Conservation (phyloP, 2,888 invertebrate species). For the Actias luna region DNA sequence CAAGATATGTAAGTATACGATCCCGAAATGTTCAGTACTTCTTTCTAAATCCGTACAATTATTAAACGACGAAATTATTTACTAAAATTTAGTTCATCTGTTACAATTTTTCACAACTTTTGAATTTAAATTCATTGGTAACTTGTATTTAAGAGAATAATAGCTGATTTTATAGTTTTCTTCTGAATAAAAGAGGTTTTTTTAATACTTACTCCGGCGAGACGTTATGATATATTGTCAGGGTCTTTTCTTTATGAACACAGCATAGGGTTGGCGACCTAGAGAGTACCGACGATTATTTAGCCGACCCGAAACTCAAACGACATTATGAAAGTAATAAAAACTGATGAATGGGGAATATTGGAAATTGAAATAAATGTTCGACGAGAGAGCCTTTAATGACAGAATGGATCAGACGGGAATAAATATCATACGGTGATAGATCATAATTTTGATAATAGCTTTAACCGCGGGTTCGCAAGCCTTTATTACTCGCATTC, state of each 20-base stretch:
- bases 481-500: no score
- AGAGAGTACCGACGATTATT: background rate
- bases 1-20: background rate
- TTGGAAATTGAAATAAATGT: slow-evolving; percentile 1
- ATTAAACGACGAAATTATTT: background rate
- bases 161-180: background rate
- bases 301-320: background rate
- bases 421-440: background rate
- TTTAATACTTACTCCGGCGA: no score
- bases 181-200: no score
- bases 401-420: background rate
- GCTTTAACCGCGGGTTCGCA: slow-evolving; percentile 8
- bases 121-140: background rate
- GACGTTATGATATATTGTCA: no score
- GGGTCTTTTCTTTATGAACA: no score
- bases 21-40: background rate
- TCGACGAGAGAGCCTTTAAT: background rate
- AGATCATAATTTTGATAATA: background rate
- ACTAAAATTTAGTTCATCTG: background rate
- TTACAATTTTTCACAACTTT: background rate
- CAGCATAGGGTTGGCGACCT: background rate
- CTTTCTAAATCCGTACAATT: background rate
- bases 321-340: slow-evolving; percentile 1
- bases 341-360: background rate
- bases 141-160: background rate